A percentile compares a stretch with the other conserved stretches of the same genome.
phyloP scores from a whole-genome alignment of 2,113 vertebrate species.

The Turdus rufiventris region DNA sequence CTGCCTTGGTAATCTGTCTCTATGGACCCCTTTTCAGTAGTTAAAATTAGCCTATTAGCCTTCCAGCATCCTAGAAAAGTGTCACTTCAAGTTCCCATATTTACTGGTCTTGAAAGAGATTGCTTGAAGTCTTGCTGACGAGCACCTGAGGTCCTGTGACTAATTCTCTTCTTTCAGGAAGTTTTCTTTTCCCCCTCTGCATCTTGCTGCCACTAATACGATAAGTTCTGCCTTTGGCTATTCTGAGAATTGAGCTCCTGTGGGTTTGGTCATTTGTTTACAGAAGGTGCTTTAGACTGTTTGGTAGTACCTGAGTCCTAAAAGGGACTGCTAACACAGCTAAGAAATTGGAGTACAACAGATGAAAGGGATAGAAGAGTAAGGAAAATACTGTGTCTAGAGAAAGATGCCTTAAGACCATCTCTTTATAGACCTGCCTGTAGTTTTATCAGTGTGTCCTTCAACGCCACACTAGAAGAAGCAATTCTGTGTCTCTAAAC shows the following conservation, averaged over 20 bases:
- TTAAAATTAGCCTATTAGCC: neutral
- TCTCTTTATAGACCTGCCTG: neutral
- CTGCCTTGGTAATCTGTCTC: neutral
- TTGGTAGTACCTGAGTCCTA: neutral
- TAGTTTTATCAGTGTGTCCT: neutral
- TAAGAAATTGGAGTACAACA: neutral
- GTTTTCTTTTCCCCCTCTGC: neutral
- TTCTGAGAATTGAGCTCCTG: neutral
- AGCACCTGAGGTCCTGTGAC: neutral
- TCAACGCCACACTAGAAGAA: neutral
- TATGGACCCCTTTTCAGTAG: neutral
- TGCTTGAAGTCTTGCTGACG: neutral
- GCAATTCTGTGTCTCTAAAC: neutral
- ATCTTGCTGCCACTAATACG: neutral
- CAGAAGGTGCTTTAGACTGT: neutral
- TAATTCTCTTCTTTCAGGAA: neutral
- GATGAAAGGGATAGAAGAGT: neutral
- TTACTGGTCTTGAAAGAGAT: neutral
- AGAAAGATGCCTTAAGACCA: neutral
- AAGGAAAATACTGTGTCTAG: neutral
- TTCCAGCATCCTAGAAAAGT: neutral
- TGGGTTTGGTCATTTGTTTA: neutral
- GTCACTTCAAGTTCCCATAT: neutral
- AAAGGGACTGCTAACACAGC: neutral
- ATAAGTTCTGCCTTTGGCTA: neutral